These are phyloP conservation scores for Antidorcas marsupialis DNA, from an alignment of 2,113 vertebrate species.

Conservation along the genomic window DNA sequence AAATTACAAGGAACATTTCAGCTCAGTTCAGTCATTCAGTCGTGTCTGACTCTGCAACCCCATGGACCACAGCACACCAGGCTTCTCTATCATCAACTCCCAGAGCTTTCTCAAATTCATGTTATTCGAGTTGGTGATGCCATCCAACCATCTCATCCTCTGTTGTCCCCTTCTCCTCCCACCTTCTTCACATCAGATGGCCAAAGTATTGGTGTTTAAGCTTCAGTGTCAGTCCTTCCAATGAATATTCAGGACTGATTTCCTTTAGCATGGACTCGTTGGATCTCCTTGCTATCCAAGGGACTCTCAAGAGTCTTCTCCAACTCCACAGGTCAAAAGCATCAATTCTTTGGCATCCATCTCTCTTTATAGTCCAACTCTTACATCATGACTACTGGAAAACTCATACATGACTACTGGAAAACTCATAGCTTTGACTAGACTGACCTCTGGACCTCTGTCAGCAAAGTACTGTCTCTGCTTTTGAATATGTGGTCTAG, in stretches of 20 bases:
- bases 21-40: neutral
- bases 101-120: neutral
- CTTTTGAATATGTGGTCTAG: neutral
- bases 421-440: neutral
- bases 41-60: neutral
- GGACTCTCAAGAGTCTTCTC: neutral
- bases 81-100: neutral
- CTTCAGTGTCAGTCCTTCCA: fast-evolving
- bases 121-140: neutral
- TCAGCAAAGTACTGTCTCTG: neutral
- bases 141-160: neutral
- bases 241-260: neutral
- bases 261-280: neutral
- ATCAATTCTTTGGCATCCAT: neutral
- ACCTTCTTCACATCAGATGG: neutral
- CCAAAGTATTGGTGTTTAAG: neutral
- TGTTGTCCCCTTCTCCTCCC: neutral
- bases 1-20: neutral
- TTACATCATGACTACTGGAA: neutral
- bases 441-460: neutral
- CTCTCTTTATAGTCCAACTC: neutral
- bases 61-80: neutral
- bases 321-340: neutral
- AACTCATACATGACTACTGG: neutral
- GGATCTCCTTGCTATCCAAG: neutral